A percentile compares a stretch with the other conserved stretches of the same genome.
These are phyloP conservation scores for Drosophila athabasca DNA, from an alignment of 1,140 invertebrate genomes.

Conservation along the genomic window DNA sequence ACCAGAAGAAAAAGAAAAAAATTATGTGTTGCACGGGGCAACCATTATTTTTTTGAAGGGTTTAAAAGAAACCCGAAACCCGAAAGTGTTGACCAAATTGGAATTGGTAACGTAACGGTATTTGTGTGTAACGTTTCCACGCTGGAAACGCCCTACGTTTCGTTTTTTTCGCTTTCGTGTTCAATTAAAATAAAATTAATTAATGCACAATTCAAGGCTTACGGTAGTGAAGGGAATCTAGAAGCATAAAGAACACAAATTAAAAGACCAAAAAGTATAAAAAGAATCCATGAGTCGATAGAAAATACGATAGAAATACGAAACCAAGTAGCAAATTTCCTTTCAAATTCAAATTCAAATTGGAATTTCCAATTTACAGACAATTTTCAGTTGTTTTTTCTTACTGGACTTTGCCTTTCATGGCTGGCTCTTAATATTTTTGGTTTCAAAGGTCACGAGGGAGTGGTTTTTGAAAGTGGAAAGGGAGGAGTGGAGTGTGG, in stretches of 20 bases:
- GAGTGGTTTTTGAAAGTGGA: constrained; percentile 1
- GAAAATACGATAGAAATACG: constrained; percentile 12
- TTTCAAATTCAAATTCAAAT: constrained; percentile 58
- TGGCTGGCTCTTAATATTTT: constrained; percentile 46
- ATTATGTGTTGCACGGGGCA: constrained; percentile 30
- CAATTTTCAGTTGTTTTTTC: constrained; percentile 15
- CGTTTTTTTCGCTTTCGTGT: constrained; percentile 59
- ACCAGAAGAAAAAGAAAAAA: constrained; percentile 1
- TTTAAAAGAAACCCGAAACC: constrained; percentile 51
- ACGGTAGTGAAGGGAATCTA: constrained; percentile 78
- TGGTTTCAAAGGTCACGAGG: constrained; percentile 13
- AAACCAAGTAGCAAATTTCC: constrained; percentile 33
- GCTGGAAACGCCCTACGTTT: background rate
- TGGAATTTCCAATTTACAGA: constrained; percentile 60
- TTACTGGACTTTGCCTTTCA: constrained; percentile 7
- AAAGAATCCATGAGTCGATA: constrained; percentile 53
- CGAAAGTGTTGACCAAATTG: constrained; percentile 25
- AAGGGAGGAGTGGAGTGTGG: background rate
- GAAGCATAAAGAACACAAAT: constrained; percentile 80
- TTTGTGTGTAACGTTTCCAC: constrained; percentile 9
- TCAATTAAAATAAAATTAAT: constrained; percentile 81
- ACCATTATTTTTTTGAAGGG: background rate
- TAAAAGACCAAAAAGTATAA: constrained; percentile 78
- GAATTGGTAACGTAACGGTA: constrained; percentile 1
- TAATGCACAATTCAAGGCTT: constrained; percentile 78